These are phyloP conservation scores for Spilarctia lutea DNA, from an alignment of 2,888 invertebrate genomes.

Conservation along the genomic window DNA sequence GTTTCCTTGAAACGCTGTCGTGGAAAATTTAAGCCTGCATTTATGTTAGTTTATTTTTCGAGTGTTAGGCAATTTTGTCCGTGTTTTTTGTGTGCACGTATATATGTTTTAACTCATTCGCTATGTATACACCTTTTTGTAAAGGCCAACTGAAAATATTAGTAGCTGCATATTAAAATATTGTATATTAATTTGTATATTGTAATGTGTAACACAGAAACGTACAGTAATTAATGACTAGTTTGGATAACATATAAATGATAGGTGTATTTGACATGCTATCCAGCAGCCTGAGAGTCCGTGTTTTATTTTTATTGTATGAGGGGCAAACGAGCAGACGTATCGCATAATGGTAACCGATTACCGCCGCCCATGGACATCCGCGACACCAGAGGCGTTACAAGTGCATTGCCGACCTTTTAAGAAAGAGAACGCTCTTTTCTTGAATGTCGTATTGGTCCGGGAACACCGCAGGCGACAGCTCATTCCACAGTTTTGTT, in stretches of 20 bases:
- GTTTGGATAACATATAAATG: background rate
- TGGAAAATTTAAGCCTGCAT: constrained; percentile 76
- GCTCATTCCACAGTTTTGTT: too few species aligned
- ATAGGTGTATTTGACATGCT: background rate
- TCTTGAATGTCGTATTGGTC: too few species aligned
- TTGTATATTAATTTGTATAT: background rate
- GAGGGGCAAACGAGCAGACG: too few species aligned
- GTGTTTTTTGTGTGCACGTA: constrained; percentile 25
- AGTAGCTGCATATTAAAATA: background rate
- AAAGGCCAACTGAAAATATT: background rate
- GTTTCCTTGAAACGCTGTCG: constrained; percentile 74
- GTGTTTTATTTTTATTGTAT: too few species aligned
- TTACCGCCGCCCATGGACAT: too few species aligned
- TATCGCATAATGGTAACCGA: too few species aligned
- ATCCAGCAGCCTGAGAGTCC: background rate
- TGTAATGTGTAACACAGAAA: background rate
- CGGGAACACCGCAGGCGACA: too few species aligned
- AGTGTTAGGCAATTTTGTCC: constrained; percentile 71
- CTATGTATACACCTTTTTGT: constrained; percentile 20
- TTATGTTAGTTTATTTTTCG: constrained; percentile 81
- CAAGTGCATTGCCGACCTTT: too few species aligned
- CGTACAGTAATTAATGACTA: too few species aligned
- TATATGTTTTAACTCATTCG: constrained; percentile 36
- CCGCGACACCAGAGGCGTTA: too few species aligned
- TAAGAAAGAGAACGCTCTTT: too few species aligned